Evolutionary conservation across 2,113 vertebrate genomes (phyloP), one percentile per base, ranked within the genome.

Genomic region (Callithrix jacchus): DNA sequence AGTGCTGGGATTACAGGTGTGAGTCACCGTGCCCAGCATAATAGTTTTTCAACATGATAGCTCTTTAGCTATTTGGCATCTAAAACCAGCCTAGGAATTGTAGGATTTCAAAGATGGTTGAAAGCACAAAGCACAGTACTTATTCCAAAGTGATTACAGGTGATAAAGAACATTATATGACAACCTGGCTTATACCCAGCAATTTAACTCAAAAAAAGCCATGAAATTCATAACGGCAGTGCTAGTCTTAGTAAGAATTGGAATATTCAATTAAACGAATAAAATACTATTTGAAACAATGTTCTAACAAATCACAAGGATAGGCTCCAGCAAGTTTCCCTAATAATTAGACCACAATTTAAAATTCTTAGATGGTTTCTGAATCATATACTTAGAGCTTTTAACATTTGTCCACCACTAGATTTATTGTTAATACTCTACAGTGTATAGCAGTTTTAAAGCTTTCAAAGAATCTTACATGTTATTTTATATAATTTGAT

Each of bases 401-500:
- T 74, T 79, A 85, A 89, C 49, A 87, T 92, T 76, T 91, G 25
- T n/a, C 42, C 14, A 70, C 23, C 42, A 84, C 27, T 80, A 45
- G 40, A 66, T 73, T 79, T 56, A 54, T 85, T 45, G 30, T 64
- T 70, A 61, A 64, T 66, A 77, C 47, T 92, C 88, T 74, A 82
- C 3, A 23, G 25, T 74, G n/a, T 86, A 83, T 18, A 54, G 52
- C 25, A 89, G 9, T 76, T 64, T 96, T 58, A 91, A 76, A 87
- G 76, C 40, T 94, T 80, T 88, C 49, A 70, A 96, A 81, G 16
- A 64, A 76, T 66, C 93, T 94, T 79, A 76, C 47, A 74, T 68
- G 37, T 64, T 87, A 84, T 77, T 96, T 88, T 42, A 68, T 74
- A 40, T 68, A 77, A 95, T 93, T 94, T 93, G 79, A 79, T 87